phyloP scores from a whole-genome alignment of 2,888 invertebrate species.

The Stratiomys singularior region DNA sequence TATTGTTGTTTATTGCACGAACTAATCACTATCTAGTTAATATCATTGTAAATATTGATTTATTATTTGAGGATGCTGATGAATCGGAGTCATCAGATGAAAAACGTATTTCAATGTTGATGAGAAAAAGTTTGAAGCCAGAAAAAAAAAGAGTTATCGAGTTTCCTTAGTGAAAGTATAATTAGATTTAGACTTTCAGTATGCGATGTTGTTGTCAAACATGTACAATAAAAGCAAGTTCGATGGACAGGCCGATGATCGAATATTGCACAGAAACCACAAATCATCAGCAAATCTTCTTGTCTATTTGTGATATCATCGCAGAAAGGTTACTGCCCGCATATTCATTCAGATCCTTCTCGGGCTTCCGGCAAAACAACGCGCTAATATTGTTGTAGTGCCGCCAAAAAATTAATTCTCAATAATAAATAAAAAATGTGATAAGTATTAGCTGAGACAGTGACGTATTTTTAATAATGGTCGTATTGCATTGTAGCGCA shows the following conservation, averaged over 20 bases:
- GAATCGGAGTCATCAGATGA: not conserved
- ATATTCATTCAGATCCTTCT: no score
- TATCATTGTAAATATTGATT: constrained; percentile 11
- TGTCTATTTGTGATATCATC: not conserved
- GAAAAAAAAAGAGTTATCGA: not conserved
- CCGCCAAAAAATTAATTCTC: no score
- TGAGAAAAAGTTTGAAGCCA: not conserved
- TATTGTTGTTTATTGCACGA: not conserved
- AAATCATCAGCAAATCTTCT: constrained; percentile 16
- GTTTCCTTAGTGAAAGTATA: constrained; percentile 23
- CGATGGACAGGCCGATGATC: constrained; percentile 15
- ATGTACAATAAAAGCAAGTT: not conserved
- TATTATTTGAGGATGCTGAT: not conserved
- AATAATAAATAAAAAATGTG: not conserved
- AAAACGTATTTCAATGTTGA: not conserved
- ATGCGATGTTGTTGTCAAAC: not conserved
- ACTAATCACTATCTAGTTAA: not conserved
- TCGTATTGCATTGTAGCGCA: not conserved
- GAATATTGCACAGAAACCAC: not conserved
- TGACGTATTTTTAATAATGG: not conserved
- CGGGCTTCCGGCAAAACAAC: no score
- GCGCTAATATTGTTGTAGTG: not conserved
- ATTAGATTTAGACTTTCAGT: constrained; percentile 10
- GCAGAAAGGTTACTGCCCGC: not conserved
- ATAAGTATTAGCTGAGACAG: not conserved